These are phyloP conservation scores for Brachionus asplanchnoidis DNA, from an alignment of 1,140 invertebrate genomes.

Conservation along the genomic window DNA sequence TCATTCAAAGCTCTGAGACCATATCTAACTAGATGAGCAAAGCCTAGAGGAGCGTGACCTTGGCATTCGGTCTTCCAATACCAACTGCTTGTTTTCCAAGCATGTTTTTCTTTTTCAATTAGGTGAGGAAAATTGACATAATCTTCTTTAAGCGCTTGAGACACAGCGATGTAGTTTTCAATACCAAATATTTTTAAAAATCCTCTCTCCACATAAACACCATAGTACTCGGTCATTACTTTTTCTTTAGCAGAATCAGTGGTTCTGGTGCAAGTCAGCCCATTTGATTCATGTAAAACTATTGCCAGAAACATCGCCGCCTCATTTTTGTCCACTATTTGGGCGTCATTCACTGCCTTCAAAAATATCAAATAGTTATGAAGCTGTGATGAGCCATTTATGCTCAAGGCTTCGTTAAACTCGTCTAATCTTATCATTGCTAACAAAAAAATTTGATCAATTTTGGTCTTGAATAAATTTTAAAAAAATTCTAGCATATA, in stretches of 20 bases:
- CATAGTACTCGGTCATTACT: not conserved
- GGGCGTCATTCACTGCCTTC: not conserved
- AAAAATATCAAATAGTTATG: not conserved
- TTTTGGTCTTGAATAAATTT: not conserved
- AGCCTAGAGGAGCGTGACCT: not conserved
- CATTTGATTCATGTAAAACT: not conserved
- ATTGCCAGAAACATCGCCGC: not conserved
- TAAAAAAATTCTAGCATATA: not conserved
- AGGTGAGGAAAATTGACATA: not conserved
- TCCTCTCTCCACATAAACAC: not conserved
- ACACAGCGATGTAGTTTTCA: not conserved
- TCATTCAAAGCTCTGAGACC: not conserved
- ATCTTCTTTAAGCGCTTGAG: not conserved
- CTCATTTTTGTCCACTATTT: not conserved
- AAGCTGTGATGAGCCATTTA: not conserved
- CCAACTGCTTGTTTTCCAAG: not conserved
- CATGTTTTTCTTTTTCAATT: not conserved
- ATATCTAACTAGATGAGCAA: not conserved
- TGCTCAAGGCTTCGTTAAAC: not conserved
- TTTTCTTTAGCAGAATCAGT: not conserved
- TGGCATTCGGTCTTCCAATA: not conserved
- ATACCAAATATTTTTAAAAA: not conserved
- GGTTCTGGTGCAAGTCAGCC: not conserved
- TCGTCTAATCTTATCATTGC: not conserved
- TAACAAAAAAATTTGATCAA: no score